These are phyloP conservation scores for Laupala kohalensis DNA, from an alignment of 1,140 invertebrate genomes.

Conservation along the genomic window DNA sequence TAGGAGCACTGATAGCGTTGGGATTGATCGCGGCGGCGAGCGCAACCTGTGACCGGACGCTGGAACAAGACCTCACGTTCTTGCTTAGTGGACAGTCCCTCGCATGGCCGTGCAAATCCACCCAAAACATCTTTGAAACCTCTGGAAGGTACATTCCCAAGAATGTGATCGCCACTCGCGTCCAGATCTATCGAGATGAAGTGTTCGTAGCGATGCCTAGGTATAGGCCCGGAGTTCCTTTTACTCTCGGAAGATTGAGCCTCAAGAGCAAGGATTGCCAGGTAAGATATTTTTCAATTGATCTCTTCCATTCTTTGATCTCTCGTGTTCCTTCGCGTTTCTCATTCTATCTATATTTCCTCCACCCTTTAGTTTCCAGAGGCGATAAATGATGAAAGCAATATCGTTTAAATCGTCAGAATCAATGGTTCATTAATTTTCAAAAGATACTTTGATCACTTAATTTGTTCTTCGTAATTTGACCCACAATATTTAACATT, in stretches of 20 bases:
- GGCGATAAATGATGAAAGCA: too few relatives aligned
- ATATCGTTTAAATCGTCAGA: too few relatives aligned
- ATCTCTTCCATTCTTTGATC: too few relatives aligned
- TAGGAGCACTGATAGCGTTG: not conserved
- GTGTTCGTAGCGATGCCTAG: conserved; percentile 39
- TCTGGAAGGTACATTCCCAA: conserved; percentile 39
- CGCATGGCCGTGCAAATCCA: conserved; percentile 37
- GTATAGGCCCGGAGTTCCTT: conserved; percentile 34
- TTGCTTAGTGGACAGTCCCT: conserved; percentile 9
- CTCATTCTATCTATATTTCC: too few relatives aligned
- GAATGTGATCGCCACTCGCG: conserved; percentile 42
- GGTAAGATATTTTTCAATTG: not conserved
- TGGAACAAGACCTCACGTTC: conserved; percentile 21
- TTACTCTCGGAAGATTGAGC: conserved; percentile 35
- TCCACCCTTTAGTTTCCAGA: too few relatives aligned
- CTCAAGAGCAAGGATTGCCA: conserved; percentile 29
- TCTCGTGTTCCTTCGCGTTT: too few relatives aligned
- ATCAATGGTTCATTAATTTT: too few relatives aligned
- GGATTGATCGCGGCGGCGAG: not conserved
- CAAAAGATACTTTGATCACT: too few relatives aligned
- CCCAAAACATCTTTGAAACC: conserved; percentile 35
- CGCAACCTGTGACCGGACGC: conserved; percentile 18
- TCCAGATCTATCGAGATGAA: conserved; percentile 36
- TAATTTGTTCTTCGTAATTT: too few relatives aligned
- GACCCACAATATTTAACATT: too few relatives aligned